A percentile compares a stretch with the other conserved stretches of the same genome.
These are phyloP conservation scores for Pachypsylla venusta DNA, from an alignment of 1,140 invertebrate species.

Conservation along the genomic window DNA sequence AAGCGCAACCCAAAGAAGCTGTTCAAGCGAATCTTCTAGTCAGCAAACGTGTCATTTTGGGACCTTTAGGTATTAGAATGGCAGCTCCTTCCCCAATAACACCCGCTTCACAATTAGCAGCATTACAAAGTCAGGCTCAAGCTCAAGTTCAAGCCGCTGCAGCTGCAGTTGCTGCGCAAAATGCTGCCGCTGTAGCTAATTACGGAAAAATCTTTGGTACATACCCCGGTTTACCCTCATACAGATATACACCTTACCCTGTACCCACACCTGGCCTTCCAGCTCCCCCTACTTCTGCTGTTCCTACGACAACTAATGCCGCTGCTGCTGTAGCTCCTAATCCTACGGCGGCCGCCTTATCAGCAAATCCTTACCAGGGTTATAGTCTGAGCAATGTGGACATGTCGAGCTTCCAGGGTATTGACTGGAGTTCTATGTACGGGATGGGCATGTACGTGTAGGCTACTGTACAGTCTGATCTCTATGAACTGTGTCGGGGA, in stretches of 20 bases:
- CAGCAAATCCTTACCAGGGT: conserved; percentile 59
- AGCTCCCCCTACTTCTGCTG: conserved; percentile 35
- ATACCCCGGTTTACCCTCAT: conserved; percentile 46
- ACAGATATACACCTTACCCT: conserved; percentile 55
- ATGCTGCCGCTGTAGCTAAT: conserved; percentile 39
- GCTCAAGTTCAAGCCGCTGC: conserved; percentile 33
- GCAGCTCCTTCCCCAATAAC: conserved; percentile 38
- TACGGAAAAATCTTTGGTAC: conserved; percentile 54
- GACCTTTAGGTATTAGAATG: conserved; percentile 46
- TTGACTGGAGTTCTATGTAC: conserved; percentile 79
- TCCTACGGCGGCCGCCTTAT: conserved; percentile 38
- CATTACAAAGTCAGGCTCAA: conserved; percentile 42
- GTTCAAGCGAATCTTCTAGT: conserved; percentile 57
- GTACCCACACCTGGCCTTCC: conserved; percentile 42
- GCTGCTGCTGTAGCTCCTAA: conserved; percentile 35
- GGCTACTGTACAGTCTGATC: no score
- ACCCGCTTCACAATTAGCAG: conserved; percentile 32
- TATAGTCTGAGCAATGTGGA: conserved; percentile 70
- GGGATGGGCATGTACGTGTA: conserved; percentile 82
- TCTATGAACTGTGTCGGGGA: no score
- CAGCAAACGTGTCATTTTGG: conserved; percentile 54
- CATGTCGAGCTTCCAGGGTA: conserved; percentile 78
- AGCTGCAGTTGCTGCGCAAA: conserved; percentile 33
- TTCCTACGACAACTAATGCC: conserved; percentile 30
- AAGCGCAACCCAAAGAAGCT: conserved; percentile 81